Percentiles rank a stretch among this genome's conserved stretches.
phyloP scores from a whole-genome alignment of 92 coral and sea anemone genomes.

The Isaurus tuberculatus region DNA sequence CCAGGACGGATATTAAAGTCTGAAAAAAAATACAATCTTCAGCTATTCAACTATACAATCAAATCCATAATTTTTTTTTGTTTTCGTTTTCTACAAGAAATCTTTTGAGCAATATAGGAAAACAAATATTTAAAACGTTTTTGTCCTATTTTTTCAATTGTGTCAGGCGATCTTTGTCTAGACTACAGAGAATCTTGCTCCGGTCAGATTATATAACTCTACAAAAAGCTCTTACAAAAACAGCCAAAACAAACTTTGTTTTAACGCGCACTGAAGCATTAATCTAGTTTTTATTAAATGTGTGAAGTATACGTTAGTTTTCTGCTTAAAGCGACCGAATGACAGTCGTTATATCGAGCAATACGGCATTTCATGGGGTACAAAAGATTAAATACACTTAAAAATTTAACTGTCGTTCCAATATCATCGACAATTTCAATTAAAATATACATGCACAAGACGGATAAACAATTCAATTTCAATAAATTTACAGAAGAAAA shows the following conservation, averaged over 20 bases:
- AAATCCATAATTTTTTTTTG: too few relatives aligned
- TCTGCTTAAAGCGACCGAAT: neutral
- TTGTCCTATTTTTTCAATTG: neutral
- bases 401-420: neutral
- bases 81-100: too few relatives aligned
- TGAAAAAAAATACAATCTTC: too few relatives aligned
- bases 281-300: neutral
- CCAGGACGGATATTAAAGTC: too few relatives aligned
- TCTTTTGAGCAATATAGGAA: too few relatives aligned
- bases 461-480: neutral
- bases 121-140: too few relatives aligned
- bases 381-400: neutral
- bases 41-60: too few relatives aligned
- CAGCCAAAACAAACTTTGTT: neutral
- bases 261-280: neutral
- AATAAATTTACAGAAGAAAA: constrained; percentile 8
- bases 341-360: neutral
- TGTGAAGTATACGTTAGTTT: neutral
- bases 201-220: neutral
- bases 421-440: neutral
- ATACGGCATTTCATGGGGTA: neutral
- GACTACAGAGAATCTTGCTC: neutral
- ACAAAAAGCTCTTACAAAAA: neutral
- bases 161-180: neutral
- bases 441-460: neutral